These are phyloP conservation scores for Sphinx pinastri DNA, from an alignment of 2,888 invertebrate genomes.

Conservation along the genomic window DNA sequence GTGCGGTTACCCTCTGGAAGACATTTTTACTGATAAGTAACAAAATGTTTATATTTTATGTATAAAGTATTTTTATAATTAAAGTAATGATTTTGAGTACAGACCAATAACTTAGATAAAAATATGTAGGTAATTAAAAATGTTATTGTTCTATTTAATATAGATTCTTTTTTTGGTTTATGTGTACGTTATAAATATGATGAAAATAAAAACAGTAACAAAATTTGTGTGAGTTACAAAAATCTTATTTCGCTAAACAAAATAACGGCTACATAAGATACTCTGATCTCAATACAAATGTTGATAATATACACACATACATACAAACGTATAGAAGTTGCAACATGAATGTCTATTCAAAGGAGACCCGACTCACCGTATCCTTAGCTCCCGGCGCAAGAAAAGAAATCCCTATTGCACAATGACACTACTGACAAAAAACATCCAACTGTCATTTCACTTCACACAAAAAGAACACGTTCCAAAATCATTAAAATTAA, in stretches of 20 bases:
- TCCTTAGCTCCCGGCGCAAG: slow-evolving; percentile 57
- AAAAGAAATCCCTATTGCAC: slow-evolving; percentile 74
- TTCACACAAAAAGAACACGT: slow-evolving; percentile 48
- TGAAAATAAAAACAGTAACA: not conserved
- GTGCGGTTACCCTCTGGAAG: too few relatives aligned
- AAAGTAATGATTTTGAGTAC: too few relatives aligned
- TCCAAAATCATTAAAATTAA: slow-evolving; percentile 38
- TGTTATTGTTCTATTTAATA: too few relatives aligned
- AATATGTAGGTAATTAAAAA: too few relatives aligned
- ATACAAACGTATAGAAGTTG: slow-evolving; percentile 38
- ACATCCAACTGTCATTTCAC: slow-evolving; percentile 63
- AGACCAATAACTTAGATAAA: too few relatives aligned
- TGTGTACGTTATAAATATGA: not conserved
- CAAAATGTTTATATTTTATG: too few relatives aligned
- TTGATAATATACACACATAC: slow-evolving; percentile 35
- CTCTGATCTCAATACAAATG: slow-evolving; percentile 27
- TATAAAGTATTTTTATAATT: too few relatives aligned
- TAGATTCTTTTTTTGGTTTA: too few relatives aligned
- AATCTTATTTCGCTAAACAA: not conserved
- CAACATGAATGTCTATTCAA: slow-evolving; percentile 51
- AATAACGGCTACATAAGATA: slow-evolving; percentile 9
- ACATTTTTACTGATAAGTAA: too few relatives aligned
- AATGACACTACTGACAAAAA: slow-evolving; percentile 58
- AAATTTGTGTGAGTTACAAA: not conserved
- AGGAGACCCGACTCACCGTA: slow-evolving; percentile 67